phyloP scores from a whole-genome alignment of 92 coral and sea anemone species.

The Diadumene lineata region DNA sequence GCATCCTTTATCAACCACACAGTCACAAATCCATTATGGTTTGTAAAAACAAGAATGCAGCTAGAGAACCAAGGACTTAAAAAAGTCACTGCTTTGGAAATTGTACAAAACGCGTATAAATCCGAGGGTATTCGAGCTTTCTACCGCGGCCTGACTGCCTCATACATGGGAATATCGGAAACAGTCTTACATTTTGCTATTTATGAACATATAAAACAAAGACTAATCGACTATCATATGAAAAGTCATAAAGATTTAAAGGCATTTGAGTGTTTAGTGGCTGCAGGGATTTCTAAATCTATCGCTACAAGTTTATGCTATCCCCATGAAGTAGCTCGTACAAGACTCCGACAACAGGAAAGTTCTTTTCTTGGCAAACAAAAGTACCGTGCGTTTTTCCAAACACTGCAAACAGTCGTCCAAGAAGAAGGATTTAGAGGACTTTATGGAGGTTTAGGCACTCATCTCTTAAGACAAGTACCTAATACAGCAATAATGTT shows the following conservation, averaged over 20 bases:
- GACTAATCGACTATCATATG: constrained; percentile 43
- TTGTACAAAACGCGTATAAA: constrained; percentile 71
- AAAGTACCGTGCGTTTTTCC: constrained; percentile 69
- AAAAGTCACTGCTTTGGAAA: constrained; percentile 54
- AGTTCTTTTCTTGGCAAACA: constrained; percentile 75
- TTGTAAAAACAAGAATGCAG: constrained; percentile 89
- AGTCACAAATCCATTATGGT: constrained; percentile 93
- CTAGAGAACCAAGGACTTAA: constrained; percentile 69
- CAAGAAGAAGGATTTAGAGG: constrained; percentile 85
- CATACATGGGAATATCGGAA: constrained; percentile 93
- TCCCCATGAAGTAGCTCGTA: constrained; percentile 95
- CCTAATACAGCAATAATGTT: constrained; percentile 93
- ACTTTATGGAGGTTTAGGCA: constrained; percentile 86
- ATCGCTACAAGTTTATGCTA: constrained; percentile 89
- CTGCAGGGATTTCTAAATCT: constrained; percentile 84
- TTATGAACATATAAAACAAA: constrained; percentile 74
- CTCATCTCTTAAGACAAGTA: constrained; percentile 89
- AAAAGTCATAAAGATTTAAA: constrained; percentile 49
- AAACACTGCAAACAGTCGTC: constrained; percentile 72
- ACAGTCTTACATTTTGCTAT: constrained; percentile 89
- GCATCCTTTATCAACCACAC: constrained; percentile 89
- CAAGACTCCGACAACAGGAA: constrained; percentile 90
- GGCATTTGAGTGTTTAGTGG: constrained; percentile 78
- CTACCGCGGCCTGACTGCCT: constrained; percentile 92
- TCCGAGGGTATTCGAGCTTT: constrained; percentile 89